Evolutionary conservation across 2,797 vertebrate genomes (phyloP), one percentile per base, ranked within the genome.

Genomic region (Tarsius wallacei): DNA sequence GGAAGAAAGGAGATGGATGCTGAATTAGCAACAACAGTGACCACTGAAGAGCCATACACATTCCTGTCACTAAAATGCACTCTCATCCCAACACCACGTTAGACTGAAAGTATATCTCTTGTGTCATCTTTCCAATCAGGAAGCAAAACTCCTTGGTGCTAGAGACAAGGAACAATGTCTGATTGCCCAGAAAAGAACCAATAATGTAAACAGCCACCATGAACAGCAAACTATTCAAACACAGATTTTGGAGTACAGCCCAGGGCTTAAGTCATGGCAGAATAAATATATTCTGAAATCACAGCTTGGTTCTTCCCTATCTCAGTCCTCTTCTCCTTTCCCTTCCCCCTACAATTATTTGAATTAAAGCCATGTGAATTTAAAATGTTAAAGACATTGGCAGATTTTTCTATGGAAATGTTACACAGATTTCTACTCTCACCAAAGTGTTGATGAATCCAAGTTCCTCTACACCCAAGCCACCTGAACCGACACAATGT

Each of bases 221-320:
- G 78, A 93, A 90, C 83, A 96, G 92, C 90, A 93, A 81, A 94
- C 88, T 53, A 76, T 96, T 94, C 91, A 93, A 90, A 88, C 81
- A 70, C 95, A 86, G 74, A 57, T 76, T 95, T 53, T 94, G 97
- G 95, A 95, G 59, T 7, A 21, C 19, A 96, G 94, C 95, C 97
- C 86, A 42, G 88, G n/a, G 55, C 90, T 97, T 92, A 94, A 91
- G 55, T 96, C 94, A 96, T 42, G 36, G 78, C 82, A 91, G 63
- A 88, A 93, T 82, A 96, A 96, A 85, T 93, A 63, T 24, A 91
- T 96, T 91, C 93, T 96, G 96, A 97, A 96, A 74, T 90, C 93
- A 78, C 51, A 94, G 91, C 66, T 66, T 11, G 14, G 21, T 64
- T 51, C 68, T 74, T 86, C 53, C 42, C 68, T 57, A 26, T 22